Percentiles rank a stretch among this genome's conserved stretches.
Evolutionary conservation across 1,140 invertebrate species (phyloP).

Genomic region (Danaus melanippus): DNA sequence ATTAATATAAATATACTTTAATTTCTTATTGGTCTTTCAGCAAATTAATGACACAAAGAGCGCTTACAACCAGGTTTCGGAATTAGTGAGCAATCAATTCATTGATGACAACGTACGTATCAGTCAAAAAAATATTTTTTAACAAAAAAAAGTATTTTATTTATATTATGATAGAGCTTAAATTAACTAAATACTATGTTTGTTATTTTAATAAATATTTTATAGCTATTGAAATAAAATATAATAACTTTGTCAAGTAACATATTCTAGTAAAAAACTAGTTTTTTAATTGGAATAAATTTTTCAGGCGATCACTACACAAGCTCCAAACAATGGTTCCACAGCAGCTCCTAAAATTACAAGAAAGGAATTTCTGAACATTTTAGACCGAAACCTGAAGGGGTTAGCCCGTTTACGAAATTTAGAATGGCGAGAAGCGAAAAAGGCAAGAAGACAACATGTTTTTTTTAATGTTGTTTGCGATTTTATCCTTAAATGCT

Average conservation of each 20-base stretch:
- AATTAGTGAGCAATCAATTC: slow-evolving; percentile 61
- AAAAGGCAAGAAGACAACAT: slow-evolving; percentile 33
- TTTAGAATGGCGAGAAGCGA: slow-evolving; percentile 63
- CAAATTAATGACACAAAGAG: slow-evolving; percentile 71
- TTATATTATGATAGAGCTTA: too few relatives aligned
- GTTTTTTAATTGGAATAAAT: too few relatives aligned
- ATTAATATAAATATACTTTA: too few relatives aligned
- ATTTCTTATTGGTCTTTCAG: slow-evolving; percentile 37
- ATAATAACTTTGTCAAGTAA: too few relatives aligned
- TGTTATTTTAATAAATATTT: too few relatives aligned
- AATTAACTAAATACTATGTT: too few relatives aligned
- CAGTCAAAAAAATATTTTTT: background rate
- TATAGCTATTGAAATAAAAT: too few relatives aligned
- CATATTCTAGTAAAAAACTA: too few relatives aligned
- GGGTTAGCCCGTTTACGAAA: slow-evolving; percentile 57
- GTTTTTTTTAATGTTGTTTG: slow-evolving; percentile 1
- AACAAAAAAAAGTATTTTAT: too few relatives aligned
- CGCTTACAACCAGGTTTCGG: slow-evolving; percentile 63
- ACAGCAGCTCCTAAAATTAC: slow-evolving; percentile 60
- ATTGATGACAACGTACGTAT: slow-evolving; percentile 59
- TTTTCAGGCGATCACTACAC: slow-evolving; percentile 28
- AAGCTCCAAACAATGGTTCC: slow-evolving; percentile 37
- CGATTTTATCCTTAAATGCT: slow-evolving; percentile 2
- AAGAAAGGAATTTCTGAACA: slow-evolving; percentile 58
- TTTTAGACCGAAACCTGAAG: slow-evolving; percentile 65